A percentile compares a stretch with the other conserved stretches of the same genome.
phyloP scores from a whole-genome alignment of 2,888 invertebrate species.

The Apodemia mormo region DNA sequence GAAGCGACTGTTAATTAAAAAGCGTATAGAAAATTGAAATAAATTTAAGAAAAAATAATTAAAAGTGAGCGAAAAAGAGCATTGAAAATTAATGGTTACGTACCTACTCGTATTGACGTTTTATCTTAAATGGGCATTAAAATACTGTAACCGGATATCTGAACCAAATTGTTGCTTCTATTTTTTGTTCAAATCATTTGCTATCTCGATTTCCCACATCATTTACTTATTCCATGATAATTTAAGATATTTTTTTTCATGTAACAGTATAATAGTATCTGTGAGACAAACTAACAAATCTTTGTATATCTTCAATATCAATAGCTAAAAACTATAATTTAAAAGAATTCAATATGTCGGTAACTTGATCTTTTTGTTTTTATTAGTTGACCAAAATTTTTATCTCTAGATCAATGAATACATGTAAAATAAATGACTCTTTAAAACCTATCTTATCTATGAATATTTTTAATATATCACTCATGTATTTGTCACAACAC shows the following conservation, averaged over 20 bases:
- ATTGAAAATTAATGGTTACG: neutral
- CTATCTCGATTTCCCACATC: neutral
- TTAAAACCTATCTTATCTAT: slow-evolving; percentile 13
- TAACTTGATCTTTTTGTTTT: slow-evolving; percentile 9
- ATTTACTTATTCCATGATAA: neutral
- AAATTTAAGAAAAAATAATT: too few species aligned
- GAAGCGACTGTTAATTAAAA: too few species aligned
- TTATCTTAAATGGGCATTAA: neutral
- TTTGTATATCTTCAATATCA: neutral
- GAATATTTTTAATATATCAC: slow-evolving; percentile 10
- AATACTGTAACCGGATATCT: neutral
- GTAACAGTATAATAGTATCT: neutral
- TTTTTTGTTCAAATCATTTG: neutral
- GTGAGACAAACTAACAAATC: neutral
- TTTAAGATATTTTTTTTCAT: neutral
- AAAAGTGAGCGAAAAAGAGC: too few species aligned
- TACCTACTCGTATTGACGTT: neutral
- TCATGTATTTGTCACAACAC: slow-evolving; percentile 5
- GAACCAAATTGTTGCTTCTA: neutral
- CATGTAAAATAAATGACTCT: neutral
- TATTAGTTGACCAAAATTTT: neutral
- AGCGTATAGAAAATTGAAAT: too few species aligned
- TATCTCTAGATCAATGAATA: neutral
- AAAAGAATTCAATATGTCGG: neutral
- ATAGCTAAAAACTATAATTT: neutral